Conservation (phyloP, 2,797 vertebrate species). For the Sternotherus odoratus region DNA sequence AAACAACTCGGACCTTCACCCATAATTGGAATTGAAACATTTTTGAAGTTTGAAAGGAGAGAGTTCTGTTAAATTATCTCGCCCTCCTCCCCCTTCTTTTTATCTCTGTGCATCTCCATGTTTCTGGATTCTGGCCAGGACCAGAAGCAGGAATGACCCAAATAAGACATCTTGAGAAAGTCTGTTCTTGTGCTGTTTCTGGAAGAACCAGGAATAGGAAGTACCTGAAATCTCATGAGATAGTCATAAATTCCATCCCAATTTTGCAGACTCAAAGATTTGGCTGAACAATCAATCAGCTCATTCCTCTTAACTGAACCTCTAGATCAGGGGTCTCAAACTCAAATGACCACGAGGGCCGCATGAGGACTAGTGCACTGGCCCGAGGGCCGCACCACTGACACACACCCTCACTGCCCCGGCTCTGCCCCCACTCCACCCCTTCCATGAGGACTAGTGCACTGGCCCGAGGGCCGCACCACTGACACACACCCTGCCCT, state of each 20-base stretch:
- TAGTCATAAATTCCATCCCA: background rate
- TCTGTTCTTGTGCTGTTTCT: background rate
- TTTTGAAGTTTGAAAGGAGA: background rate
- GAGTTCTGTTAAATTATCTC: background rate
- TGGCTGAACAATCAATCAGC: background rate
- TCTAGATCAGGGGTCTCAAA: too few species aligned
- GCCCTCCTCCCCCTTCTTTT: accelerated
- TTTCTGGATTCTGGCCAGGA: background rate
- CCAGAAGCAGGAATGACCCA: background rate
- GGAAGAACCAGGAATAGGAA: accelerated
- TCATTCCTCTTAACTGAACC: background rate
- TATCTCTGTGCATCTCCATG: background rate
- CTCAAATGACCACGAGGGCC: too few species aligned
- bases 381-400: too few species aligned
- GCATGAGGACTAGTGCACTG: too few species aligned
- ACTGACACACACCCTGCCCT: too few species aligned
- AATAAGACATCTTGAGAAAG: background rate
- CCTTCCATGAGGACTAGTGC: too few species aligned
- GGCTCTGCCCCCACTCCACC: too few species aligned
- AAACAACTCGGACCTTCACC: slow-evolving; percentile 31
- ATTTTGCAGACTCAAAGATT: background rate
- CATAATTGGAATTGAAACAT: background rate
- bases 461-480: too few species aligned
- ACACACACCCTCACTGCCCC: too few species aligned
- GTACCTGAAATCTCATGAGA: background rate